Evolutionary conservation across 2,113 vertebrate genomes (phyloP).

Genomic region (Trogon melanurus): DNA sequence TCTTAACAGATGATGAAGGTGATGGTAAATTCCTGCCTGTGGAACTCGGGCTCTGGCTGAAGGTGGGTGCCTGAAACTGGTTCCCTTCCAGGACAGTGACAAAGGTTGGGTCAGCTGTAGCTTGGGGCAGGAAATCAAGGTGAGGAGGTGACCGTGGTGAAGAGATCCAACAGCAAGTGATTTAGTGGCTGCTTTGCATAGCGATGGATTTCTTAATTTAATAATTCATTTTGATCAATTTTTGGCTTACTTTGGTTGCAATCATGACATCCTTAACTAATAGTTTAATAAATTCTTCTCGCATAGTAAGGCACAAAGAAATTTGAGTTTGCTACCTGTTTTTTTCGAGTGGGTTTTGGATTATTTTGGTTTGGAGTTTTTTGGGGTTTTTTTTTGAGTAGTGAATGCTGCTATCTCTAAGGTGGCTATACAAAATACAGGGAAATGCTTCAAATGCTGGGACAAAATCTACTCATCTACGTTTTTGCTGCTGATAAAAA

Average conservation of each 20-base stretch:
- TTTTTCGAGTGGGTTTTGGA: neutral
- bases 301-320: neutral
- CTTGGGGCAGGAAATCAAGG: neutral
- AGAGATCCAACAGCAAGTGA: neutral
- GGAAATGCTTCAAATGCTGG: neutral
- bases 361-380: neutral
- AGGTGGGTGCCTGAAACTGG: neutral
- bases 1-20: neutral
- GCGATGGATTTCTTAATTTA: neutral
- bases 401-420: accelerated
- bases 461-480: constrained; percentile 2
- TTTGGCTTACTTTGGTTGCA: neutral
- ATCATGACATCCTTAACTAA: neutral
- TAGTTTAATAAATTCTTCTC: neutral
- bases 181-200: neutral
- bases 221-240: neutral
- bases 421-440: neutral
- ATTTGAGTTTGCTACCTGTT: neutral
- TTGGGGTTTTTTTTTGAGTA: neutral
- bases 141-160: accelerated
- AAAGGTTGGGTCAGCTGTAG: neutral
- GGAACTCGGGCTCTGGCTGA: neutral
- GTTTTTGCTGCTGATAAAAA: constrained; percentile 40
- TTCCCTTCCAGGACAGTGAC: neutral
- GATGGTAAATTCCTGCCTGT: neutral